Conservation (phyloP, 2,113 vertebrate genomes). For the Ploceus nigricollis region DNA sequence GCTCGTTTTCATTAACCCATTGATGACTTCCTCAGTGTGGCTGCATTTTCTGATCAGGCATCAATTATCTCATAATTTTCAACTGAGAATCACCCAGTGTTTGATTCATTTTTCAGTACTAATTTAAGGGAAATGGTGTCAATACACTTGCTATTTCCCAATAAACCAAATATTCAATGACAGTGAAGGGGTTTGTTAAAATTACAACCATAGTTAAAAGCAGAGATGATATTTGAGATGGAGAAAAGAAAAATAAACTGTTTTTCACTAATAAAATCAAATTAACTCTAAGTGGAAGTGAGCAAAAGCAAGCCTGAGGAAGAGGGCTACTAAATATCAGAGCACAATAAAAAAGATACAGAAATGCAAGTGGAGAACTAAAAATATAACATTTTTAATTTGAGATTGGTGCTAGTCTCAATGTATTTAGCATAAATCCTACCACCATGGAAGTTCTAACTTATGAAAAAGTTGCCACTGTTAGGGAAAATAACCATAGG, state of each 20-base stretch:
- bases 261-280: not conserved
- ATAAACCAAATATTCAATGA: not conserved
- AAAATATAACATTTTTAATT: not conserved
- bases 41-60: not conserved
- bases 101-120: not conserved
- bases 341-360: not conserved
- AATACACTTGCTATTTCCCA: not conserved
- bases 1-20: not conserved
- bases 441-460: not conserved
- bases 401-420: not conserved
- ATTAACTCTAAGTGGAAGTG: not conserved
- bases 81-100: not conserved
- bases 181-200: not conserved
- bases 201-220: not conserved
- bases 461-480: not conserved
- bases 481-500: not conserved
- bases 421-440: not conserved
- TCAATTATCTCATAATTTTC: not conserved
- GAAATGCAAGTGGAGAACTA: not conserved
- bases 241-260: not conserved
- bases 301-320: not conserved
- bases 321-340: not conserved
- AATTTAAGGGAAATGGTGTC: not conserved
- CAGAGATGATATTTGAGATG: not conserved
- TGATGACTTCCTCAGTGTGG: not conserved